Base-by-base conservation (phyloP, 1,140 invertebrate species). In the Drosophila simulans region DNA sequence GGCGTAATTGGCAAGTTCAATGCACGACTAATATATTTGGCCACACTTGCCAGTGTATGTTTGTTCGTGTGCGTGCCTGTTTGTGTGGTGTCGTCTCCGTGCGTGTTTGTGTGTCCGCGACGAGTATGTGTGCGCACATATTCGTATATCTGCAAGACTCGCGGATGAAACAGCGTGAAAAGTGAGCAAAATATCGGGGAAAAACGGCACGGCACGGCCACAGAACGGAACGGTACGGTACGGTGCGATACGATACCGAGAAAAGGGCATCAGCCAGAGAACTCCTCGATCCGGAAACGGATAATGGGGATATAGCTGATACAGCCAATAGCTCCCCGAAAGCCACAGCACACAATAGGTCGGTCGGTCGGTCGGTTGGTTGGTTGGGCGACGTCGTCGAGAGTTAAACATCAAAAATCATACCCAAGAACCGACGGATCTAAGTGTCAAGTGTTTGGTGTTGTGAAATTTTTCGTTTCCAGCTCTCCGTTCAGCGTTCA, bases 21-120 rank as follows among this genome's bases (percentile, higher is more conserved):
- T 89, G 83, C 76, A 73, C 83, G 83, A 88, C 76, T 83, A 89
- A 88, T 88, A 88, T 89, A 88, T 86, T 86, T 88, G 83, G 83
- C 86, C 86, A 83, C 81, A 83, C 59, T 75, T 68, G 37, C 52
- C 51, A 56, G 62, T 68, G 40, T 66, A 48, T 58, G 53, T 69
- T 48, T 53, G 52, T 51, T 48, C 56, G 56, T 49, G 40, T 69
- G 62, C 48, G 49, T 43, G 62, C 22, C 34, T 54, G 35, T 37
- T n/a, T 39, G 52, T 48, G 27, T 34, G 34, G 58, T 45, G n/a
- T 42, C 49, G 56, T 37, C 20, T 59, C 40, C 27, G 27, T 58
- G 46, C 57, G 52, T 22, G 40, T 31, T 31, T 43, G 45, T 46
- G 57, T 63, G 64, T 43, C 59, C 17, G 27, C 58, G 58, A 58